A percentile compares a stretch with the other conserved stretches of the same genome.
Evolutionary conservation across 2,113 vertebrate species (phyloP).

Genomic region (Tenrec ecaudatus): DNA sequence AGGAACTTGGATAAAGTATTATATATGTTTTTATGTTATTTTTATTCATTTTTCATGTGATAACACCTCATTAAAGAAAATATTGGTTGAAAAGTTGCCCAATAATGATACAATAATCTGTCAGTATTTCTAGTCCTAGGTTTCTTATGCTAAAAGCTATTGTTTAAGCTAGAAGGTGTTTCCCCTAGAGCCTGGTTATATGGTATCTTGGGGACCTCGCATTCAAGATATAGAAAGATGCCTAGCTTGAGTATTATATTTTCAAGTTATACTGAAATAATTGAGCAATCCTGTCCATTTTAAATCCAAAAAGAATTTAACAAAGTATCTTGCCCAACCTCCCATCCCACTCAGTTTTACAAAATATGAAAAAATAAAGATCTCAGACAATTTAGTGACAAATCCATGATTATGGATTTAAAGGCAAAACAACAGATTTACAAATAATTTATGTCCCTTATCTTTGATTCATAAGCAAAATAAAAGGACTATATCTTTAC

Average conservation of each 20-base stretch:
- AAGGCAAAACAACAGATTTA: not conserved
- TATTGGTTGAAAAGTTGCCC: not conserved
- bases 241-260: too few relatives aligned
- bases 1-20: not conserved
- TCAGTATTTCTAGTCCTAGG: not conserved
- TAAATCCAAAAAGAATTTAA: not conserved
- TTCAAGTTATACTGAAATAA: conserved; percentile 3
- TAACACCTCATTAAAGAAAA: not conserved
- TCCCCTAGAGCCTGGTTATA: not conserved
- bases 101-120: not conserved
- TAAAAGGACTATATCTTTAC: not conserved
- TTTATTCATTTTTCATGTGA: conserved; percentile 12
- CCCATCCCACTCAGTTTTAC: not conserved
- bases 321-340: not conserved
- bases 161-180: not conserved
- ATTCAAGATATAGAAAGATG: not conserved
- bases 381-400: not conserved
- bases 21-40: not conserved
- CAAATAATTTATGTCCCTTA: not conserved
- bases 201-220: not conserved
- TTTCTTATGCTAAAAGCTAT: not conserved
- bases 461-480: not conserved
- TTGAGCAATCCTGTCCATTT: not conserved
- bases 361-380: conserved; percentile 1
- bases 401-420: not conserved